Percentiles rank a stretch among this genome's conserved stretches.
Conservation (phyloP, 30 jellyfish, hydroid and myxozoan genomes). For the Nemopilema nomurai region DNA sequence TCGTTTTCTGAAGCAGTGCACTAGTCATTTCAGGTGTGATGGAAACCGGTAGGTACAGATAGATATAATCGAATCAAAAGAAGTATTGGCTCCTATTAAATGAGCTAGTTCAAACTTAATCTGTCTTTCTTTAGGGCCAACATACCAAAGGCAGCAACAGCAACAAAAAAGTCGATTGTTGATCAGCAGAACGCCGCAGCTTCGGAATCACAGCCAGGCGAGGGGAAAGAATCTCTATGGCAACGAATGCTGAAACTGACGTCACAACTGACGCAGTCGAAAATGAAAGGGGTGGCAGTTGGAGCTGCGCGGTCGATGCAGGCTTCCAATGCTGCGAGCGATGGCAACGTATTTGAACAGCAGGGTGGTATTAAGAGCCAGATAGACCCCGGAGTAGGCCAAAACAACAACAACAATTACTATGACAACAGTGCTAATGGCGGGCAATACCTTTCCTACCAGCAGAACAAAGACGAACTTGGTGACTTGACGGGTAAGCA, state of each 20-base stretch:
- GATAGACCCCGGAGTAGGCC: neutral
- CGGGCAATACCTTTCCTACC: neutral
- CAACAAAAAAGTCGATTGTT: conserved; percentile 38
- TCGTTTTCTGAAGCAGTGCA: too few relatives aligned
- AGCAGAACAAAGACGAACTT: neutral
- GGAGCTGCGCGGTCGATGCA: conserved; percentile 74
- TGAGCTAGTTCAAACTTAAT: too few relatives aligned
- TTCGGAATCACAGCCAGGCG: neutral
- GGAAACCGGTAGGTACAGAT: too few relatives aligned
- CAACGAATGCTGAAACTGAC: conserved; percentile 81
- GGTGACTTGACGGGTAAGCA: conserved; percentile 10
- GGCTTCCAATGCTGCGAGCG: neutral
- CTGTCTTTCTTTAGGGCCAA: neutral
- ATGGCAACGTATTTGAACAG: too few relatives aligned
- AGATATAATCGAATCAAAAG: too few relatives aligned
- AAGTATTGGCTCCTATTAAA: too few relatives aligned
- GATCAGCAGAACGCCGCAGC: conserved; percentile 5
- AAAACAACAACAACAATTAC: neutral
- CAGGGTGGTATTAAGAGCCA: too few relatives aligned
- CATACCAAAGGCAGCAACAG: neutral
- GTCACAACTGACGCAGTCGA: conserved; percentile 64
- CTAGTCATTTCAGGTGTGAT: too few relatives aligned
- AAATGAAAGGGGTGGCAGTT: conserved; percentile 33
- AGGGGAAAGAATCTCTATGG: conserved; percentile 70
- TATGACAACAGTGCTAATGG: neutral